Evolutionary conservation across 92 coral and sea anemone genomes (phyloP).

Genomic region (Muricea muricata): DNA sequence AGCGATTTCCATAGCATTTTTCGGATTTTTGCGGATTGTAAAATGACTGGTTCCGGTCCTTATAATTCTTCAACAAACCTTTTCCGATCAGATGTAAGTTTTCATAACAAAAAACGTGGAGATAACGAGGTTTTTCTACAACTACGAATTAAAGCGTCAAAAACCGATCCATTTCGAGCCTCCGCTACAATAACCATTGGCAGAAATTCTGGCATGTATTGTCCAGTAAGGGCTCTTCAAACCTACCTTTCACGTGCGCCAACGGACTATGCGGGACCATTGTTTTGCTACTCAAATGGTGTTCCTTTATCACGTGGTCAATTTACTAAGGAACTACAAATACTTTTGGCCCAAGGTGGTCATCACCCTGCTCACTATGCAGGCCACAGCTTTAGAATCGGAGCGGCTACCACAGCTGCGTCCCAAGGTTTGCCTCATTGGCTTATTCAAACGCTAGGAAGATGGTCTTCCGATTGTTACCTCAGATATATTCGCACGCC

Average conservation of each 20-base stretch:
- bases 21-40: constrained; percentile 51
- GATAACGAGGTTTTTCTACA: background rate
- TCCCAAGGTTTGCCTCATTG: constrained; percentile 21
- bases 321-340: constrained; percentile 22
- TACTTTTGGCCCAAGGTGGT: constrained; percentile 13
- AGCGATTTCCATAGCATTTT: constrained; percentile 50
- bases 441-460: constrained; percentile 37
- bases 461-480: constrained; percentile 53
- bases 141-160: constrained; percentile 30
- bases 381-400: constrained; percentile 47
- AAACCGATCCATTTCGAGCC: no score
- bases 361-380: constrained; percentile 41
- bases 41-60: constrained; percentile 39
- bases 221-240: constrained; percentile 44
- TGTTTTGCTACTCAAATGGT: constrained; percentile 1
- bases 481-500: constrained; percentile 31
- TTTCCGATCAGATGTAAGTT: constrained; percentile 36
- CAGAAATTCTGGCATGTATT: background rate
- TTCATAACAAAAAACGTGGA: background rate
- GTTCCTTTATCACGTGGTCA: constrained; percentile 13
- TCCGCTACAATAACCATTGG: constrained; percentile 51
- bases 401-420: constrained; percentile 46
- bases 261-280: constrained; percentile 7
- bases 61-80: constrained; percentile 22
- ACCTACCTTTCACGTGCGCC: constrained; percentile 10